A percentile compares a stretch with the other conserved stretches of the same genome.
Conservation (phyloP, 1,140 invertebrate genomes). For the Hydropsyche tenuis region DNA sequence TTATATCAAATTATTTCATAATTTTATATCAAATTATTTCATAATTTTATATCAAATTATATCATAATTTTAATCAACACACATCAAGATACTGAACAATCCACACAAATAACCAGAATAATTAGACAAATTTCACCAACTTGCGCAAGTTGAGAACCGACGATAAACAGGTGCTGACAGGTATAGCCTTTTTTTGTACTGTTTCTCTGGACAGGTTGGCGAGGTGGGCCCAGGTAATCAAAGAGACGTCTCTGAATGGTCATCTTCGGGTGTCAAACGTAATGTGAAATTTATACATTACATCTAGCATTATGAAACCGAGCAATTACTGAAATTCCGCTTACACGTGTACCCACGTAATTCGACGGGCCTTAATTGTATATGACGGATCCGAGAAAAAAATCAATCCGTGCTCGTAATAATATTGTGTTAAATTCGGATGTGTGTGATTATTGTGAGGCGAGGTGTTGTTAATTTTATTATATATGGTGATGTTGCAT, state of each 20-base stretch:
- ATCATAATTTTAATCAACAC: too few relatives aligned
- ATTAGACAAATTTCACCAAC: too few relatives aligned
- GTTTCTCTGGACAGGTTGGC: constrained; percentile 10
- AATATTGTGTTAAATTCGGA: neutral
- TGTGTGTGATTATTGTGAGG: constrained; percentile 3
- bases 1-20: too few relatives aligned
- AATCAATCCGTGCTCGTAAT: neutral
- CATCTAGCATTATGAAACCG: constrained; percentile 20
- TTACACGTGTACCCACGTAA: neutral
- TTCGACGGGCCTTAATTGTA: neutral
- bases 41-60: too few relatives aligned
- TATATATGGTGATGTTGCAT: constrained; percentile 11
- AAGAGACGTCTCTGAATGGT: neutral
- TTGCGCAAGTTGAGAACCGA: constrained; percentile 10
- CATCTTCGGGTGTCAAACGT: constrained; percentile 34
- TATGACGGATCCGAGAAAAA: neutral
- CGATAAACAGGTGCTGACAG: constrained; percentile 28
- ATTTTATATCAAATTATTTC: too few relatives aligned
- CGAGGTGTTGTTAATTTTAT: constrained; percentile 8
- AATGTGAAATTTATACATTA: constrained; percentile 33
- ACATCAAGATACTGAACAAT: too few relatives aligned
- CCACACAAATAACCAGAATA: too few relatives aligned
- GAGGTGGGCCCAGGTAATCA: constrained; percentile 39
- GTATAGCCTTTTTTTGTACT: constrained; percentile 24
- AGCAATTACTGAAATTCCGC: neutral